Evolutionary conservation across 2,113 vertebrate genomes (phyloP), one percentile per base, ranked within the genome.

Genomic region (Pampusana beccarii): DNA sequence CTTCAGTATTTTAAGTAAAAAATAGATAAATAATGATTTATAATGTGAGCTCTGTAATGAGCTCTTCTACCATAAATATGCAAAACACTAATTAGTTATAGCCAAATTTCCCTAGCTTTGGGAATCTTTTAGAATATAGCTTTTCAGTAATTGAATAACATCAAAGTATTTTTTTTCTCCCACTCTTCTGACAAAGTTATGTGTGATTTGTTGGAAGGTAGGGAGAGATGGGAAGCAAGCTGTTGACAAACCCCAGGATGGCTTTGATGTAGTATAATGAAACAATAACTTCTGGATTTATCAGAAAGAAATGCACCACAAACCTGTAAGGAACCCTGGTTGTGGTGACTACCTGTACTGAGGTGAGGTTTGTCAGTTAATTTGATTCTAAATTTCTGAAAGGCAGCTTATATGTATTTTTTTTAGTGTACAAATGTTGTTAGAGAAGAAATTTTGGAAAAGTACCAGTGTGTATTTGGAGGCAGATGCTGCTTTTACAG

Each of bases 91-190:
- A 81, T 88, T 96, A 92, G 66, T 79, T 61, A 62, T 60, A 80
- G 16, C 31, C 65, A 73, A 86, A 91, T 72, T 80, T 56, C 83
- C 60, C 73, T 86, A 67, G 62, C 57, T 95, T 78, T 91, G 79
- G 33, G 74, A 93, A 81, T 69, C 87, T 84, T 86, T 95, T 86
- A 84, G 46, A 67, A 51, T 72, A 36, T 60, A 88, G 53, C 67
- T 94, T 96, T 92, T 86, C 73, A 70, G 56, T 95, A 93, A 93
- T 94, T 93, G 36, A 96, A 89, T 73, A 53, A 72, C 80, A 88
- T 89, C 51, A 65, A 88, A 95, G 82, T 80, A 50, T 46, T 91
- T 90, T 91, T 90, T 81, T 88, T 90, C 66, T 87, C n/a, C 51
- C 26, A 36, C n/a, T 89, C 44, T 93, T 73, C 70, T 95, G 53